Evolutionary conservation across 2,113 vertebrate genomes (phyloP), one percentile per base, ranked within the genome.

Genomic region (Heloderma charlesbogerti): DNA sequence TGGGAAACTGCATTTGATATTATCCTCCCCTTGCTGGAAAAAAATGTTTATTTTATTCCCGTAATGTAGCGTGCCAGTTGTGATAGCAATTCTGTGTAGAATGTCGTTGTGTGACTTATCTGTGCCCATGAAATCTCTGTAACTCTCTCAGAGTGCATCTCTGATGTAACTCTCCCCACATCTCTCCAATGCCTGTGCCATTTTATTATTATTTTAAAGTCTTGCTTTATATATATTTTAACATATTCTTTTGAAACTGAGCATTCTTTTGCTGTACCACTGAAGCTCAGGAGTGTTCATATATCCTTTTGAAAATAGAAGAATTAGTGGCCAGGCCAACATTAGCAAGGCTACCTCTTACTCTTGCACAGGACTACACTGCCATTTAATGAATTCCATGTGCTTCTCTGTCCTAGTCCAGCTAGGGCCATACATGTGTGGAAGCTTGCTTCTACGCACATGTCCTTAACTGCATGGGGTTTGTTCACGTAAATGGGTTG

Each of bases 191-290:
- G 51, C 27, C 27, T 89, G 79, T 89, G 80, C 71, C 80, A 54
- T 86, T 86, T 57, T 67, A 12, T 79, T 27, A 86, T 71, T 78
- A 71, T 81, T 82, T 71, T 71, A 18, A 89, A 83, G 48, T 82
- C 83, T 22, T 79, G 69, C 57, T 90, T 86, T 79, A 79, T 86
- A 69, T 20, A 51, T 31, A 43, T 20, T 45, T 88, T 43, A 82
- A 67, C 43, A 31, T 20, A 66, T 9, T 22, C 10, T 88, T 66
- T 63, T 88, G 72, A 87, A 60, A 22, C 71, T 37, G 67, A 75
- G 51, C 51, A 43, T 87, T 77, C 71, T 60, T 51, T 87, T 54
- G 84, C 31, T 86, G 22, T 31, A 60, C n/a, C 51, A n/a, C 60
- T 78, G 20, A 77, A 87, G 9, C 48, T 75, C 34, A 43, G 20